Conservation (phyloP, 2,797 vertebrate genomes). For the Coendou prehensilis region DNA sequence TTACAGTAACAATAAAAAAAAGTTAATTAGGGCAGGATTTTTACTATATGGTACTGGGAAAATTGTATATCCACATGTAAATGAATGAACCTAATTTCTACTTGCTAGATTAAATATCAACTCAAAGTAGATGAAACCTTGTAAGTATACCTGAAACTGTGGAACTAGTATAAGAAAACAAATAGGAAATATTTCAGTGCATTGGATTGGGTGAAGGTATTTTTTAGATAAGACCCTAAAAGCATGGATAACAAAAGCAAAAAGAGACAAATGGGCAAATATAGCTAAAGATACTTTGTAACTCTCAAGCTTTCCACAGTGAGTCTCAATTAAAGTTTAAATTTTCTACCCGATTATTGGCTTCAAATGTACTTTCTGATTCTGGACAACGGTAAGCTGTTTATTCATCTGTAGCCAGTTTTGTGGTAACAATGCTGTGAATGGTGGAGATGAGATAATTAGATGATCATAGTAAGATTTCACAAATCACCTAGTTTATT, state of each 20-base stretch:
- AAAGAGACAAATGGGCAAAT: neutral
- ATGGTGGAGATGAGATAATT: neutral
- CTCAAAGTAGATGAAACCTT: neutral
- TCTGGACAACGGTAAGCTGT: neutral
- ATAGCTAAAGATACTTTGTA: neutral
- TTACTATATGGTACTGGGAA: neutral
- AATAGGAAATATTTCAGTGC: neutral
- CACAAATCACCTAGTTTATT: neutral
- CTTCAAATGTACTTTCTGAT: neutral
- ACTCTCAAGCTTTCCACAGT: neutral
- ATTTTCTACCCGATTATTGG: neutral
- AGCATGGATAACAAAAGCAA: neutral
- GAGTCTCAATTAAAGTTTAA: neutral
- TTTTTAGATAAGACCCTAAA: neutral
- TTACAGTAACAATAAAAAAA: neutral
- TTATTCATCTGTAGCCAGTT: neutral
- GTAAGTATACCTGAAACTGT: neutral
- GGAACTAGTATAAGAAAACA: neutral
- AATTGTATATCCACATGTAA: neutral
- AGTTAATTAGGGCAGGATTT: neutral
- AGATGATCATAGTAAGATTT: neutral
- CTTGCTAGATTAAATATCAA: neutral
- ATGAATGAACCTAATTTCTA: neutral
- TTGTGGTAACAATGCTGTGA: neutral
- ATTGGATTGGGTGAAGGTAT: neutral